Evolutionary conservation across 2,888 invertebrate species (phyloP), one percentile per base, ranked within the genome.

Genomic region (Thera obeliscata): DNA sequence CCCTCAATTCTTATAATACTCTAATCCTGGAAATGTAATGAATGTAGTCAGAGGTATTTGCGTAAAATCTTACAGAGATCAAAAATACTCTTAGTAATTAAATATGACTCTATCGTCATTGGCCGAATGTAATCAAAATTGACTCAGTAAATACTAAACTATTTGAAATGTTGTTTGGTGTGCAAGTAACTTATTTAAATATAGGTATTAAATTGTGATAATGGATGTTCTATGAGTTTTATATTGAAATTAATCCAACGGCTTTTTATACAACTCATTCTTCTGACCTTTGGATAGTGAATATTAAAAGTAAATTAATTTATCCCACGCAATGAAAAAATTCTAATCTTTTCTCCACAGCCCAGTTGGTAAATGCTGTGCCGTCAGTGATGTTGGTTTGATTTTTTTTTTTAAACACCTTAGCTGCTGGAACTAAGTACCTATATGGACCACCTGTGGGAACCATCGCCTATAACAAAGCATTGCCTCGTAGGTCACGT

Each of bases 281-380:
- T 50, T 56, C n/a, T 57, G 43, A 43, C 48, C 43, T 35, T 50
- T 52, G 35, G 50, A 43, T 56, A 22, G 43, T 7, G 9, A 49
- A 36, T 50, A 63, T 57, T 63, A 43, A 63, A 63, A 57, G 49
- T 57, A 33, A 33, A 50, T 46, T 57, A 33, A 50, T 46, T 57
- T 33, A 38, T 36, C 56, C 12, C 12, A n/a, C 58, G 9, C 52
- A 49, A 52, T 54, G 54, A 3, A 22, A 52, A n/a, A 49, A 12
- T n/a, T 4, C 3, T 49, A 41, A 41, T 5, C 5, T 41, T 41
- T 41, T 41, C 5, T 38, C 7, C 6, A 4, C 48, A n/a, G 48
- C 48, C n/a, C 1, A 49, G 48, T n/a, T n/a, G n/a, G 7, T 41
- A 41, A 7, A 0, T 7, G 6, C 41, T 41, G 6, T 41, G 41